Percentiles rank a stretch among this genome's conserved stretches.
phyloP scores from a whole-genome alignment of 2,113 vertebrate genomes.

The Muntiacus muntjak region DNA sequence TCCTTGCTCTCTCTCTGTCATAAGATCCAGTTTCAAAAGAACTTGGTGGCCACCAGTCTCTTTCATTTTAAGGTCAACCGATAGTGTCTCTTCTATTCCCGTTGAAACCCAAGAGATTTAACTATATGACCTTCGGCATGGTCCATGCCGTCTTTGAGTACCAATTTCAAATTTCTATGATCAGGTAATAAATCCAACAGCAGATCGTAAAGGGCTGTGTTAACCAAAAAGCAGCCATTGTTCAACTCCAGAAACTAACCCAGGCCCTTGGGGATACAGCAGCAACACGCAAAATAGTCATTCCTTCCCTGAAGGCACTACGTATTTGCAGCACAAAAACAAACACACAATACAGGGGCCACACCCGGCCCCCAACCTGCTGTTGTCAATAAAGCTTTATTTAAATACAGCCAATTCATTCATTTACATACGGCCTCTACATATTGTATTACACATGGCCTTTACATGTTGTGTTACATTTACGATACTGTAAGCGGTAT shows the following conservation, averaged over 20 bases:
- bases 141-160: not conserved
- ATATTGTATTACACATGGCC: no score
- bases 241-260: not conserved
- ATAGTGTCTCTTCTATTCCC: not conserved
- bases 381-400: not conserved
- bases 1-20: not conserved
- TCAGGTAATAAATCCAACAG: not conserved
- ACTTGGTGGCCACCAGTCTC: not conserved
- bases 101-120: not conserved
- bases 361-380: not conserved
- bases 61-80: not conserved
- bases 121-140: not conserved
- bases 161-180: not conserved
- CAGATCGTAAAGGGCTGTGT: no score
- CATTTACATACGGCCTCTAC: no score
- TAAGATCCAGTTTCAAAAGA: not conserved
- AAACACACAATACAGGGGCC: fast-evolving
- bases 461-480: no score
- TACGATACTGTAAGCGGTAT: not conserved
- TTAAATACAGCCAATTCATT: not conserved
- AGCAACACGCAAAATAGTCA: not conserved
- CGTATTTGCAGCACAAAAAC: not conserved
- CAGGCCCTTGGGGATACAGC: not conserved
- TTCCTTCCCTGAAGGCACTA: not conserved
- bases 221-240: no score